A percentile compares a stretch with the other conserved stretches of the same genome.
phyloP scores from a whole-genome alignment of 1,140 invertebrate species.

The Leptinotarsa lineolata region DNA sequence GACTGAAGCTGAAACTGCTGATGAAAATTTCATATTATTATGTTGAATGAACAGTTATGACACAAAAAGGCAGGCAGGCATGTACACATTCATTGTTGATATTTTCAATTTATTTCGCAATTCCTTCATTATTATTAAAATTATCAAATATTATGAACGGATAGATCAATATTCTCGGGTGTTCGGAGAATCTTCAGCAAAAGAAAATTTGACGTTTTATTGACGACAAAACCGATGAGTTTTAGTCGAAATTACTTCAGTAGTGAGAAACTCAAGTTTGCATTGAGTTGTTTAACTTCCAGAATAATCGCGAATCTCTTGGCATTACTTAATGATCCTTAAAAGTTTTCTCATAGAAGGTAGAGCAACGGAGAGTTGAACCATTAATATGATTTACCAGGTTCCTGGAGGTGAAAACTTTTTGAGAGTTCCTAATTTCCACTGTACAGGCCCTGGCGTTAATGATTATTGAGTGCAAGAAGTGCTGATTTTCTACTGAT shows the following conservation, averaged over 20 bases:
- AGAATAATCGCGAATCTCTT: slow-evolving; percentile 13
- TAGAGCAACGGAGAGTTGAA: slow-evolving; percentile 14
- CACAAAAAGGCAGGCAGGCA: too few species aligned
- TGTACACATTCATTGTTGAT: too few species aligned
- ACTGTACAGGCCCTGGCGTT: neutral
- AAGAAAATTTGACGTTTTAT: neutral
- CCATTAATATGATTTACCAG: slow-evolving; percentile 25
- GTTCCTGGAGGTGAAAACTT: slow-evolving; percentile 9
- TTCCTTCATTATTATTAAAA: too few species aligned
- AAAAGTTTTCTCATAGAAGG: slow-evolving; percentile 18
- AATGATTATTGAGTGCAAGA: neutral
- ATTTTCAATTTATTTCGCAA: too few species aligned
- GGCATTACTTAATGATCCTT: slow-evolving; percentile 20
- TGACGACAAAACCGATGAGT: neutral
- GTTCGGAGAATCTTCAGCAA: too few species aligned
- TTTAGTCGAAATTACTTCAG: neutral
- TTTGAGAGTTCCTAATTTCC: neutral
- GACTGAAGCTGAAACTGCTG: too few species aligned
- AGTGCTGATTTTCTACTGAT: too few species aligned
- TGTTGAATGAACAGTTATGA: too few species aligned
- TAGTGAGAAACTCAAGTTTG: neutral
- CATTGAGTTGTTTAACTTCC: neutral
- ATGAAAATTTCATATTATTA: too few species aligned
- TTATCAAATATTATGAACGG: too few species aligned
- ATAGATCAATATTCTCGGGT: too few species aligned